Conservation (phyloP, 2,888 invertebrate genomes). For the Phasia obesa region DNA sequence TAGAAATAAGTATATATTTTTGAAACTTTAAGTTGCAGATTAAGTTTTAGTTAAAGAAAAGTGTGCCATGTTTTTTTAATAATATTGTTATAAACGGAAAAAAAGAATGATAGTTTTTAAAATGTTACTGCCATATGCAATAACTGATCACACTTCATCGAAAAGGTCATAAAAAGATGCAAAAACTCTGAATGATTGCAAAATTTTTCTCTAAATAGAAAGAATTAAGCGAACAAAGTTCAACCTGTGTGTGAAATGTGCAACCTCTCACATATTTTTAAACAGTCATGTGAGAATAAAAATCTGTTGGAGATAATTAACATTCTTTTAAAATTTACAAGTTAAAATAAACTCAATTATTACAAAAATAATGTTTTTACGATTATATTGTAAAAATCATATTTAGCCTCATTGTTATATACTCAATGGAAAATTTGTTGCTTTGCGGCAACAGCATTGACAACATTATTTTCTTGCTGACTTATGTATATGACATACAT, state of each 20-base stretch:
- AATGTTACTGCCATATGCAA: too few species aligned
- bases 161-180: conserved; percentile 25
- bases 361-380: conserved; percentile 13
- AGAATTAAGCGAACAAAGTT: conserved; percentile 40
- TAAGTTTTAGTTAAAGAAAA: too few species aligned
- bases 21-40: too few species aligned
- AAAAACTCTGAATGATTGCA: conserved; percentile 44
- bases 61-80: too few species aligned
- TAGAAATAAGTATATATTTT: too few species aligned
- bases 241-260: conserved; percentile 14
- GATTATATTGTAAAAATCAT: conserved; percentile 9
- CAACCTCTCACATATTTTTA: conserved; percentile 14
- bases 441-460: not conserved
- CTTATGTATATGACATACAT: conserved; percentile 28
- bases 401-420: not conserved
- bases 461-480: conserved; percentile 43
- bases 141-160: not conserved
- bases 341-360: conserved; percentile 31
- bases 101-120: too few species aligned
- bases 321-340: conserved; percentile 46
- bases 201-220: conserved; percentile 40
- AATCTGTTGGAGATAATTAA: conserved; percentile 49
- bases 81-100: too few species aligned
- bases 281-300: conserved; percentile 49
- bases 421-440: not conserved